Evolutionary conservation across 2,113 vertebrate species (phyloP), one percentile per base, ranked within the genome.

Genomic region (Sclerurus mexicanus): DNA sequence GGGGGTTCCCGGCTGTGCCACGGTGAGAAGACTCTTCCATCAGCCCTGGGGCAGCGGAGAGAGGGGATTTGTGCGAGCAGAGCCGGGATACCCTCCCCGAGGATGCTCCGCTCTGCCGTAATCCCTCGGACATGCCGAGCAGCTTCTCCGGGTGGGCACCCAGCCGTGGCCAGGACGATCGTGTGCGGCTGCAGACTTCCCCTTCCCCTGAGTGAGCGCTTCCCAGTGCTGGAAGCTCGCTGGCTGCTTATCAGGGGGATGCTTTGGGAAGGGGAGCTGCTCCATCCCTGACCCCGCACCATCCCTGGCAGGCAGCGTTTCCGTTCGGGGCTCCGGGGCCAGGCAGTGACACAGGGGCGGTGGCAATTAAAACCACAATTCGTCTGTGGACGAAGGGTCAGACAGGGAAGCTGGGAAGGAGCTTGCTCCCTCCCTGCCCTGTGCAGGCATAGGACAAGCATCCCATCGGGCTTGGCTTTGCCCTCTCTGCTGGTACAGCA

Each of bases 251-350:
- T 16, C 82, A 14, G 10, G 21, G 60, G 68, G 27, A 55, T 46
- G 67, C 20, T 72, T 23, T 23, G 58, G 40, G 33, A 22, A 12
- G 37, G 49, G 22, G 14, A 37, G 49, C 6, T 58, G 44, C 81
- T 81, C 33, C 69, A 8, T 1, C 5, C 59, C 53, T 22, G 55
- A 52, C 55, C 21, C 55, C 0, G 14, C 69, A 82, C 4, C 33
- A 44, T 69, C 64, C 55, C 37, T 7, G 69, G 49, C 35, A 25
- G 44, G 53, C 85, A 74, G 68, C 2, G 5, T 9, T 66, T 66
- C 39, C 1, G 0, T 42, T 5, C 5, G 0, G 49, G 39, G 23
- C 28, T 25, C 35, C 2, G 10, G 31, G 63, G 49, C 15, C 27
- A 7, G 72, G 49, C 16, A 9, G 21, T 1, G 27, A 19, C 66